Conservation (phyloP, 2,888 invertebrate genomes). For the Caenorhabditis sp. region DNA sequence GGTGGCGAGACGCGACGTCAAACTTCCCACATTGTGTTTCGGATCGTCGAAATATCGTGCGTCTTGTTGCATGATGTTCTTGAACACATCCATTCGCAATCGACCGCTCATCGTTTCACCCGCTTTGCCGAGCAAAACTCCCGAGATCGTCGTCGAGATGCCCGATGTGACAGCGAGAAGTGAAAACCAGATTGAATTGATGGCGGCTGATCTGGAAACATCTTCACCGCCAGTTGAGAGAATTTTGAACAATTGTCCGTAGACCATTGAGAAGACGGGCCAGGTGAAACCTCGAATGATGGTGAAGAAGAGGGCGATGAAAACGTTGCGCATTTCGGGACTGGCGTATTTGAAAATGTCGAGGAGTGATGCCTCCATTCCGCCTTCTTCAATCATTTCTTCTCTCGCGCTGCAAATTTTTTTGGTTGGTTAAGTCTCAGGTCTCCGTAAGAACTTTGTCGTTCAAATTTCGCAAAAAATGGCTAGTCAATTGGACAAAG, state of each 20-base stretch:
- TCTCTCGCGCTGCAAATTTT: conserved; percentile 34
- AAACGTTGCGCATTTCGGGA: conserved; percentile 20
- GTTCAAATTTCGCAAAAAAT: no score
- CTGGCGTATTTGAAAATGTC: conserved; percentile 54
- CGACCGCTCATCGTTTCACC: conserved; percentile 53
- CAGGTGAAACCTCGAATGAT: conserved; percentile 59
- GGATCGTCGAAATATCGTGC: conserved; percentile 73
- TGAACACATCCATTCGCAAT: conserved; percentile 69
- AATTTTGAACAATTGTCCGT: conserved; percentile 61
- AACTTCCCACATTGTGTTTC: conserved; percentile 71
- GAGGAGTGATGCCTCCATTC: conserved; percentile 47
- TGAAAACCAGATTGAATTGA: conserved; percentile 45
- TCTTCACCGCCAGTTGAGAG: conserved; percentile 27
- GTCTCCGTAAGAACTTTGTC: no score
- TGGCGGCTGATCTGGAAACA: conserved; percentile 11
- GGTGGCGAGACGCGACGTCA: conserved; percentile 71
- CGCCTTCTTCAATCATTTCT: conserved; percentile 53
- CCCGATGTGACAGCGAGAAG: conserved; percentile 42
- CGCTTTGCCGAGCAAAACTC: conserved; percentile 50
- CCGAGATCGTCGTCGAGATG: conserved; percentile 50
- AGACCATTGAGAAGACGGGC: conserved; percentile 65
- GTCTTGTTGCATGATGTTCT: conserved; percentile 71
- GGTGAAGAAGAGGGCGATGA: conserved; percentile 50
- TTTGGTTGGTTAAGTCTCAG: no score
- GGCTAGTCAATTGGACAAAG: no score